Base-by-base conservation (phyloP, 64 coral and sea anemone species). In the Acropora yongei region DNA sequence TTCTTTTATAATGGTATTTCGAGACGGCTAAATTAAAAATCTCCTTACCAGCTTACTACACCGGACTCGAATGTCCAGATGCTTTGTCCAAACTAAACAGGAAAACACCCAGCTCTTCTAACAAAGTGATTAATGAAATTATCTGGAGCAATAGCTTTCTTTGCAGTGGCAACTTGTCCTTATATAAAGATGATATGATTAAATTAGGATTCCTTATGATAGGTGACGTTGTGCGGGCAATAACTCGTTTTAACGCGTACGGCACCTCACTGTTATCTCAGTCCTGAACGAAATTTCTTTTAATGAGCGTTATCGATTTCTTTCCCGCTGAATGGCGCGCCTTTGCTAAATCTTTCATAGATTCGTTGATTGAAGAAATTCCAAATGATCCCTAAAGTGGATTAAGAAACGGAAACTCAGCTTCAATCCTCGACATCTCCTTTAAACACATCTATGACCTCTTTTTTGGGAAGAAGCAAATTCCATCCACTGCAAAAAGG, bases 11-110 rank as follows among this genome's bases (percentile, higher is more conserved):
- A 30, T 30, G 30, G 6, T 4, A 55, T 55, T 90, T 80, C 69
- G 61, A 67, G 20, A 41, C 65, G 6, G 11, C 43, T 53, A 79
- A 80, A 49, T 61, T 89, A 39, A 57, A 20, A 18, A 30, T 90
- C 63, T 47, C 79, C 13, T 40, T 90, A 47, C 88, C 88, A 71
- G 46, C 39, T 8, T 63, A 78, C 30, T 30, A 30, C 79, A 42
- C 14, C 20, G 49, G 30, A 30, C 30, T 30, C 30, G 30, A 89
- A 78, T 77, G 73, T 60, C 50, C 77, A 10, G 68, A 49, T 30
- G 72, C 47, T 40, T 89, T 49, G 73, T 89, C 87, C 51, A 9
- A 55, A 55, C 51, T 55, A 55, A 55, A 55, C 51, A 55, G 51
- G 51, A 55, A 7, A 55, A 3, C 2, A 1, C 51, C 51, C 51